phyloP scores from a whole-genome alignment of 1,140 invertebrate genomes.

The Saxidomus purpurata region DNA sequence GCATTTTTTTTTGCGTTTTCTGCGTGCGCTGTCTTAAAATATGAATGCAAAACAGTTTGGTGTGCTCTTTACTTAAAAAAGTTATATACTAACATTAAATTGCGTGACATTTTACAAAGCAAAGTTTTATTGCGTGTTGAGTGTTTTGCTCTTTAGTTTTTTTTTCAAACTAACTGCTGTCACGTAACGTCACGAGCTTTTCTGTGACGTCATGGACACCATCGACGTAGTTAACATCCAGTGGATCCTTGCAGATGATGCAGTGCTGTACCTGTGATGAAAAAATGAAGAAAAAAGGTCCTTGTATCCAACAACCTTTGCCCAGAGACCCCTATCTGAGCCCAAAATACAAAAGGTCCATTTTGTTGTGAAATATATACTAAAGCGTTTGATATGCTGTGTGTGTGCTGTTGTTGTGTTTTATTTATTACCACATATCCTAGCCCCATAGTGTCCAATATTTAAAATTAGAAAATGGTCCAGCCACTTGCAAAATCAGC shows the following conservation, averaged over 20 bases:
- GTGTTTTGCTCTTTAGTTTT: slow-evolving; percentile 21
- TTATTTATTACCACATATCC: too few species aligned
- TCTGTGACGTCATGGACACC: not conserved
- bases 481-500: too few species aligned
- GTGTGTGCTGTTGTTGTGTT: slow-evolving; percentile 9
- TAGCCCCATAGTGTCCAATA: too few species aligned
- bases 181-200: not conserved
- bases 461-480: too few species aligned
- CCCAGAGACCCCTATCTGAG: not conserved
- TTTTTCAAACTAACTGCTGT: slow-evolving; percentile 18
- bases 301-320: not conserved
- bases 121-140: slow-evolving; percentile 15
- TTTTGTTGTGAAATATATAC: not conserved
- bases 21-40: not conserved
- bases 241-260: not conserved
- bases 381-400: slow-evolving; percentile 13
- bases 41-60: slow-evolving; percentile 36
- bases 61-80: slow-evolving; percentile 3
- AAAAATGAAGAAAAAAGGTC: not conserved
- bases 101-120: slow-evolving; percentile 19
- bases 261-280: not conserved
- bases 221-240: not conserved
- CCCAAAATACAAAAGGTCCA: not conserved
- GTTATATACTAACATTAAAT: slow-evolving; percentile 30
- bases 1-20: slow-evolving; percentile 1